Percentiles rank a stretch among this genome's conserved stretches.
Evolutionary conservation across 2,888 invertebrate species (phyloP).

Genomic region (Polylopha cassiicola): DNA sequence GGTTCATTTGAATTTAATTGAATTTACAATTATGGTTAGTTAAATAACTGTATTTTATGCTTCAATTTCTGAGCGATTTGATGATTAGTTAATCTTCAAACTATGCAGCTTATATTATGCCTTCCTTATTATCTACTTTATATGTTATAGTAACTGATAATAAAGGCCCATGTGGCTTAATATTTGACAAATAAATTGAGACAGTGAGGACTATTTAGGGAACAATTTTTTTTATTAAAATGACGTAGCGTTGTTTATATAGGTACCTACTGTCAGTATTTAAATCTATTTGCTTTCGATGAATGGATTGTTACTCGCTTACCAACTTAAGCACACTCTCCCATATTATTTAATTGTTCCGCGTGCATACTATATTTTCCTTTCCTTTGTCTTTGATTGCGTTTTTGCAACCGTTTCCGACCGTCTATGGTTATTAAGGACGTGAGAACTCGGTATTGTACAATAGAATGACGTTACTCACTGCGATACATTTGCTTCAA

Average conservation of each 20-base stretch:
- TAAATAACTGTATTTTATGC: no score
- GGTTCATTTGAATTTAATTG: constrained; percentile 6
- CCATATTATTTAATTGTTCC: constrained; percentile 45
- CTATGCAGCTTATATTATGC: no score
- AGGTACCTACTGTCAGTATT: constrained; percentile 4
- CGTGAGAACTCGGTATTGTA: constrained; percentile 58
- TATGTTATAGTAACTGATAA: no score
- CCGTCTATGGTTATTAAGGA: constrained; percentile 65
- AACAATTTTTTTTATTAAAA: no score
- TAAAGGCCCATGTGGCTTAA: no score
- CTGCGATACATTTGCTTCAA: constrained; percentile 52
- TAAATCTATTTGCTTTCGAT: constrained; percentile 19
- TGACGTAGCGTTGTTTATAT: no score
- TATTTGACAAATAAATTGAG: no score
- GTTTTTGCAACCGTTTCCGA: constrained; percentile 73
- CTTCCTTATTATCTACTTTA: no score
- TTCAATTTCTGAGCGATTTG: no score
- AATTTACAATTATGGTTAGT: constrained; percentile 13
- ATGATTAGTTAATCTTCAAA: no score
- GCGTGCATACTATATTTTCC: constrained; percentile 54
- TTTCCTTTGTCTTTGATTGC: constrained; percentile 65
- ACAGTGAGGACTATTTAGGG: no score
- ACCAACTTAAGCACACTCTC: constrained; percentile 37
- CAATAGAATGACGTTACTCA: constrained; percentile 43
- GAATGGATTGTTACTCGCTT: constrained; percentile 22